Evolutionary conservation across 2,113 vertebrate genomes (phyloP), one percentile per base, ranked within the genome.

Genomic region (Empidonax alnorum): DNA sequence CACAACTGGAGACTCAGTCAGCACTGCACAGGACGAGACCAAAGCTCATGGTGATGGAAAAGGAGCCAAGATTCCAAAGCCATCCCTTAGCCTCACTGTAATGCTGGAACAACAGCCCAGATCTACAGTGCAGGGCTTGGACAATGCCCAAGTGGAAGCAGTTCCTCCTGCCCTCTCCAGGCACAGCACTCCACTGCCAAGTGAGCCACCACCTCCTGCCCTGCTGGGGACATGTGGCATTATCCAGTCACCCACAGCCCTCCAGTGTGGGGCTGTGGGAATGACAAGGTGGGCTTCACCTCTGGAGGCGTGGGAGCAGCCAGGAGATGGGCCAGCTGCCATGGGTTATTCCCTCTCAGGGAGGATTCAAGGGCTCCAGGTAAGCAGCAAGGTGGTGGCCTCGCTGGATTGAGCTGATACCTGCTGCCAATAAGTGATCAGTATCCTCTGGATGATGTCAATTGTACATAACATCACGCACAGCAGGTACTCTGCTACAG

Each of bases 311-410:
- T 0, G 2, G 8, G 65, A 46, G 12, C n/a, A 58, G 42, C 14
- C 50, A 41, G 56, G 11, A 52, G 31, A 11, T 9, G 0, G 0
- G 10, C 23, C 8, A 3, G 30, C 84, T 81, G 59, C 4, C 21
- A 4, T 0, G 2, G 31, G 12, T 66, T 58, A 33, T 1, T 13
- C 10, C 47, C 12, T 39, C 0, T 28, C 17, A 4, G 7, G 8
- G 4, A n/a, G 37, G 37, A 72, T 19, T 12, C 19, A 50, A 19
- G 66, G 69, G 71, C 65, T 91, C 24, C 42, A 63, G 63, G 33
- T 1, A 6, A 69, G 50, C 69, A 66, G 42, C 0, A 2, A 80
- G 49, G 76, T 27, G 33, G 39, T 74, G 50, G 58, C 37, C 49
- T 35, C 1, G 1, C 18, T 15, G 35, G 15, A 25, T 10, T 71